Conservation (phyloP, 2,797 vertebrate genomes). For the Lepus oiostolus region DNA sequence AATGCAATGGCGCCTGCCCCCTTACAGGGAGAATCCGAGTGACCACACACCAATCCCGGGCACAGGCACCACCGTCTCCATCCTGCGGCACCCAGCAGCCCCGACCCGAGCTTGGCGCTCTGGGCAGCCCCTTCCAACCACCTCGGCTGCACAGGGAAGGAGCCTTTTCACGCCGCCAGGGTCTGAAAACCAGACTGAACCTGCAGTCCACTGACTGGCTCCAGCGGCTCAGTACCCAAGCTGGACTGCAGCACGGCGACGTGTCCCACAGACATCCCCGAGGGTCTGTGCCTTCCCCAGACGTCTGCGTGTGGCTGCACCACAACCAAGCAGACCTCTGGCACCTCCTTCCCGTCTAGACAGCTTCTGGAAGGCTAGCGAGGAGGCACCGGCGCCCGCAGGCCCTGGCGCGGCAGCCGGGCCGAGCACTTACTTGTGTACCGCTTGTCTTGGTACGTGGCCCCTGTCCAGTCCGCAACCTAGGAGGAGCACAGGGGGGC, state of each 20-base stretch:
- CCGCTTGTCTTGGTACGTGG: conserved; percentile 99
- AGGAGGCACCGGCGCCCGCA: no score
- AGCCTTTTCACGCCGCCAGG: no score
- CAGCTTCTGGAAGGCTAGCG: not conserved
- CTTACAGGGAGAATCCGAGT: not conserved
- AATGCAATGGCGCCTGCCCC: not conserved
- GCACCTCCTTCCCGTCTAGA: not conserved
- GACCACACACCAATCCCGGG: not conserved
- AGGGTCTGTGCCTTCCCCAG: not conserved
- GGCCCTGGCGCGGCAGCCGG: not conserved
- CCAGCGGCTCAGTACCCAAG: no score
- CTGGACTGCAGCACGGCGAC: no score
- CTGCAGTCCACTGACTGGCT: not conserved
- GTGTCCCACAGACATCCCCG: not conserved
- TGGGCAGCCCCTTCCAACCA: not conserved
- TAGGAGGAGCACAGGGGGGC: conserved; percentile 78
- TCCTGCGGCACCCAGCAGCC: not conserved
- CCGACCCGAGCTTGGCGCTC: not conserved
- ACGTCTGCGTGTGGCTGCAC: no score
- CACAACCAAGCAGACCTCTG: not conserved
- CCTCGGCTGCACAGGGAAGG: not conserved
- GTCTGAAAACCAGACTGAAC: conserved; percentile 42
- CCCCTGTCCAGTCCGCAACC: conserved; percentile 99
- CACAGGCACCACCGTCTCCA: not conserved
- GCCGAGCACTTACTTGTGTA: conserved; percentile 94